These are phyloP conservation scores for Drosophila longiperda DNA, from an alignment of 2,888 invertebrate species.

Conservation along the genomic window DNA sequence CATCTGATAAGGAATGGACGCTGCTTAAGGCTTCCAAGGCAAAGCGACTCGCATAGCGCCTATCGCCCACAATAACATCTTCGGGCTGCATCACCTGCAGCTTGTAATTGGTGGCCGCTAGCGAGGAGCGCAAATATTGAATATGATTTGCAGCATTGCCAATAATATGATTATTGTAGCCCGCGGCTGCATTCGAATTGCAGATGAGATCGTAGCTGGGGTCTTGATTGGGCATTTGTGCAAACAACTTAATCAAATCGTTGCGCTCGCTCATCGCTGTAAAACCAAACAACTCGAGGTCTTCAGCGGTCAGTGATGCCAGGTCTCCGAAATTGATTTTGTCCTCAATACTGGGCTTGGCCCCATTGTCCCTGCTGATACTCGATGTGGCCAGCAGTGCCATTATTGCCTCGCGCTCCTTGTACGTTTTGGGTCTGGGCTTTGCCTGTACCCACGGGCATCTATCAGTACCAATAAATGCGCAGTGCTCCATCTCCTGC, in stretches of 20 bases:
- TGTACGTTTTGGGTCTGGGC: conserved; percentile 13
- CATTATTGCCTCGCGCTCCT: conserved; percentile 66
- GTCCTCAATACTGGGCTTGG: conserved; percentile 70
- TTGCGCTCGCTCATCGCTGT: conserved; percentile 57
- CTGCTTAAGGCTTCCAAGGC: conserved; percentile 83
- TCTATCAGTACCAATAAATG: conserved; percentile 63
- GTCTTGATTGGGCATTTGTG: conserved; percentile 79
- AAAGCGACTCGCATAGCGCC: conserved; percentile 83
- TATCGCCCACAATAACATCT: conserved; percentile 83
- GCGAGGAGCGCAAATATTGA: conserved; percentile 76
- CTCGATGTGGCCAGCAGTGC: conserved; percentile 49
- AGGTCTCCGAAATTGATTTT: conserved; percentile 80
- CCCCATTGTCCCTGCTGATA: conserved; percentile 32
- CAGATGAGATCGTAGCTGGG: conserved; percentile 75
- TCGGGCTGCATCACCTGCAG: conserved; percentile 79
- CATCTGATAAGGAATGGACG: conserved; percentile 71
- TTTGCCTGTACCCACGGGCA: conserved; percentile 55
- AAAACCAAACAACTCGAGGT: conserved; percentile 80
- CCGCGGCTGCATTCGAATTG: conserved; percentile 57
- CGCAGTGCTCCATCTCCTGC: conserved; percentile 59
- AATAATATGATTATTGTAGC: conserved; percentile 79
- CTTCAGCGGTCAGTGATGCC: conserved; percentile 72
- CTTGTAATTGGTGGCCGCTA: conserved; percentile 82
- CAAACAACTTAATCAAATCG: conserved; percentile 74
- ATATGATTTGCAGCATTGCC: conserved; percentile 75